These are phyloP conservation scores for Chrysochloris asiatica DNA, from an alignment of 2,113 vertebrate genomes.

Conservation along the genomic window DNA sequence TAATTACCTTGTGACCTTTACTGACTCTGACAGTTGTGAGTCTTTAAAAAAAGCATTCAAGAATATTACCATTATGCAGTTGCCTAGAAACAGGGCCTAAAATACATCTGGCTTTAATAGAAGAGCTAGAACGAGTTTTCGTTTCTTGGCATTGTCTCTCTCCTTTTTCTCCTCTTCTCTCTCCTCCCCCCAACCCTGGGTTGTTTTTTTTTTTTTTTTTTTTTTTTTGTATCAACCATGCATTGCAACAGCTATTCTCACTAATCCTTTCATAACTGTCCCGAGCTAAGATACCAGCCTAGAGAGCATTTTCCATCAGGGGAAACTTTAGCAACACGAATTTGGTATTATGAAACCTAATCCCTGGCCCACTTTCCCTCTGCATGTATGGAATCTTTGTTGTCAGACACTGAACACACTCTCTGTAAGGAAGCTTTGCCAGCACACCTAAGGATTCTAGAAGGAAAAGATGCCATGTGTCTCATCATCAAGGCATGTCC, in stretches of 20 bases:
- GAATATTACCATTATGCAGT: slow-evolving; percentile 58
- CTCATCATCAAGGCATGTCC: background rate
- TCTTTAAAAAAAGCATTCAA: slow-evolving; percentile 65
- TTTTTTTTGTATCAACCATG: slow-evolving; percentile 51
- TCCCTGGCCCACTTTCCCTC: background rate
- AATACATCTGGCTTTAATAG: slow-evolving; percentile 72
- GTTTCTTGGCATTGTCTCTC: slow-evolving; percentile 73
- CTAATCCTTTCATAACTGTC: slow-evolving; percentile 64
- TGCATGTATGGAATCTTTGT: background rate
- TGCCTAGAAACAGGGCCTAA: slow-evolving; percentile 33
- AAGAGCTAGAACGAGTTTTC: slow-evolving; percentile 69
- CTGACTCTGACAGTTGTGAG: slow-evolving; percentile 73
- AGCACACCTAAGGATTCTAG: background rate
- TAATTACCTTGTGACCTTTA: slow-evolving; percentile 65
- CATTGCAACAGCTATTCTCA: slow-evolving; percentile 49
- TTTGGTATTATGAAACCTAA: slow-evolving; percentile 27
- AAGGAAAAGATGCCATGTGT: background rate
- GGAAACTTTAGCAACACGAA: slow-evolving; percentile 39
- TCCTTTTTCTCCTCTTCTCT: background rate
- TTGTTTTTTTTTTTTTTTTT: background rate
- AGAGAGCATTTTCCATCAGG: slow-evolving; percentile 34
- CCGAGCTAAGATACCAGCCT: slow-evolving; percentile 15
- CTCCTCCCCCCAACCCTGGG: too few relatives aligned
- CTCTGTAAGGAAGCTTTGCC: background rate
- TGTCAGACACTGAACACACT: background rate